Percentiles rank a stretch among this genome's conserved stretches.
phyloP scores from a whole-genome alignment of 2,113 vertebrate genomes.

The Cyphomyrus discorhynchus region DNA sequence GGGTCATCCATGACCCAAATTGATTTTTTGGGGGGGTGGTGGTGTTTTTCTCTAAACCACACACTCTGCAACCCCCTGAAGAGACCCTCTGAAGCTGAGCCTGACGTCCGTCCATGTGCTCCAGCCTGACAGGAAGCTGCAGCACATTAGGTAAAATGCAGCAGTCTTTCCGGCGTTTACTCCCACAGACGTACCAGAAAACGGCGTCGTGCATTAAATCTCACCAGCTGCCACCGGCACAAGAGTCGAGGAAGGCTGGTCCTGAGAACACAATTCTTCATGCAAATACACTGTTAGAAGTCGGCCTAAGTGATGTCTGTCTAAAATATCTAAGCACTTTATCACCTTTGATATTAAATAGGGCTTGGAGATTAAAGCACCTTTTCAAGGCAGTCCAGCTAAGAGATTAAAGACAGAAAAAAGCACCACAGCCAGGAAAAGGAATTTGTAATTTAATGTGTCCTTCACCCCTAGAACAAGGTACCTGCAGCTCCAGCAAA shows the following conservation, averaged over 20 bases:
- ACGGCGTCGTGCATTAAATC: not conserved
- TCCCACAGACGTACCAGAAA: not conserved
- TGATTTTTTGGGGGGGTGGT: not conserved
- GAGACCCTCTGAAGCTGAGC: not conserved
- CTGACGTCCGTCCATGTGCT: not conserved
- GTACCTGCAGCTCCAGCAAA: conserved; percentile 19
- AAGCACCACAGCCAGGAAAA: conserved; percentile 28
- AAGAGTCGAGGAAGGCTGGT: not conserved
- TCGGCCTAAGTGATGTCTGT: conserved; percentile 23
- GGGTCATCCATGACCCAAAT: not conserved
- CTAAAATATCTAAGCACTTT: conserved; percentile 29
- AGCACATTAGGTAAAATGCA: not conserved
- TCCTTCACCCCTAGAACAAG: conserved; percentile 35
- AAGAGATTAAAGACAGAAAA: conserved; percentile 24
- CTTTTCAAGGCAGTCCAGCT: conserved; percentile 25
- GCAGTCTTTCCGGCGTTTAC: too few species aligned
- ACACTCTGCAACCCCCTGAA: not conserved
- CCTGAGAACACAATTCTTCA: not conserved
- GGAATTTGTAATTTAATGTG: conserved; percentile 38
- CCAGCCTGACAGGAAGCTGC: not conserved
- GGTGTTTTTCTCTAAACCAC: not conserved
- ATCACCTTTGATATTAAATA: conserved; percentile 32
- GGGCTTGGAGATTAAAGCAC: conserved; percentile 29
- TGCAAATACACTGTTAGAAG: conserved; percentile 11
- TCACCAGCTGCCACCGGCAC: not conserved